Conservation (phyloP, 2,888 invertebrate genomes). For the Parnassius mnemosyne region DNA sequence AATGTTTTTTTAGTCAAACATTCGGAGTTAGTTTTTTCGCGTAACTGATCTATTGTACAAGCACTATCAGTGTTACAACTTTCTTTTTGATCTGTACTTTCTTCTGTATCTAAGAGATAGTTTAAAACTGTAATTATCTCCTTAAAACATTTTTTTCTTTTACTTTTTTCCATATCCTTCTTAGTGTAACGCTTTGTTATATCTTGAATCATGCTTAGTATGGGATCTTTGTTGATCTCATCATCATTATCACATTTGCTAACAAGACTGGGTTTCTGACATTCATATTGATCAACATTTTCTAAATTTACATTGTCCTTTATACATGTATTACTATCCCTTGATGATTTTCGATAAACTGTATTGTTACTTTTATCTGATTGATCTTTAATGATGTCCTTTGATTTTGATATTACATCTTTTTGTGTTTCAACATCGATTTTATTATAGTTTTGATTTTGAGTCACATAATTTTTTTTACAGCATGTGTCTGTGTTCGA, state of each 20-base stretch:
- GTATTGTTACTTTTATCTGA: neutral
- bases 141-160: conserved; percentile 65
- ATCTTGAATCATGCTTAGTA: conserved; percentile 61
- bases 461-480: conserved; percentile 32
- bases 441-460: conserved; percentile 25
- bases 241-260: conserved; percentile 34
- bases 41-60: conserved; percentile 2
- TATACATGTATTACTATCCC: conserved; percentile 15
- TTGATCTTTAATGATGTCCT: neutral
- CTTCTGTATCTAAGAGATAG: conserved; percentile 69
- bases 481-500: conserved; percentile 51
- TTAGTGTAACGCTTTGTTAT: conserved; percentile 71
- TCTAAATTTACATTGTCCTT: conserved; percentile 27
- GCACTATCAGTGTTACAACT: conserved; percentile 9
- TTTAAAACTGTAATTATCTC: conserved; percentile 66
- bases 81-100: conserved; percentile 41
- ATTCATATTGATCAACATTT: conserved; percentile 20
- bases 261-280: conserved; percentile 28
- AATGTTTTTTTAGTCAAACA: conserved; percentile 30
- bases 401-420: conserved; percentile 11
- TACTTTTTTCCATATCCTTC: conserved; percentile 52
- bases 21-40: conserved; percentile 26
- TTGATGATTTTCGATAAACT: conserved; percentile 25
- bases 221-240: conserved; percentile 42
- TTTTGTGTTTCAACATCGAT: conserved; percentile 26